Percentiles rank a stretch among this genome's conserved stretches.
These are phyloP conservation scores for Actinemys pallida DNA, from an alignment of 2,113 vertebrate genomes.

Conservation along the genomic window DNA sequence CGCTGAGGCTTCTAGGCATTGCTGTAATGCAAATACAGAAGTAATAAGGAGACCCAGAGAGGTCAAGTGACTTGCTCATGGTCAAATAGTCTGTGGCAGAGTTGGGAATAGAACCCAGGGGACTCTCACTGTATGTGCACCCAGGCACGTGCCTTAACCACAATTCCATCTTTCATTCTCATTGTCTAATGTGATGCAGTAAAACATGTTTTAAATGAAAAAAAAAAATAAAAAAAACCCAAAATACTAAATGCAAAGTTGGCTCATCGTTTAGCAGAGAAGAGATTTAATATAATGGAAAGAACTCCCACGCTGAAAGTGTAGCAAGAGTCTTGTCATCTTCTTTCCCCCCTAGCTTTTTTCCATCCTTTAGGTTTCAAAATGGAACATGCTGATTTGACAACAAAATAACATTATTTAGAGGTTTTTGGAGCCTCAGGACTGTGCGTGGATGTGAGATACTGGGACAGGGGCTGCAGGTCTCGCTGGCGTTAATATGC, in stretches of 20 bases:
- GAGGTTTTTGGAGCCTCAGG: neutral
- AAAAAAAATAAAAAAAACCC: too few relatives aligned
- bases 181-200: neutral
- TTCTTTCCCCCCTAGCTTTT: neutral
- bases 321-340: neutral
- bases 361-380: neutral
- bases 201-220: neutral
- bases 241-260: neutral
- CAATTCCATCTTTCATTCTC: neutral
- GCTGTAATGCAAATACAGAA: rapidly evolving
- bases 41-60: neutral
- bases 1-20: neutral
- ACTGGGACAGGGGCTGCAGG: neutral
- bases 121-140: neutral
- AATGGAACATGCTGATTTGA: neutral
- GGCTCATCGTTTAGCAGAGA: neutral
- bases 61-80: neutral
- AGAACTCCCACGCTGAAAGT: neutral
- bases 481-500: rapidly evolving
- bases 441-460: neutral
- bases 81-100: neutral
- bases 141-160: neutral
- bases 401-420: neutral
- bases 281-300: neutral
- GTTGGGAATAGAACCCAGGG: neutral